These are phyloP conservation scores for Yponomeuta sedellus DNA, from an alignment of 2,888 invertebrate genomes.

Conservation along the genomic window DNA sequence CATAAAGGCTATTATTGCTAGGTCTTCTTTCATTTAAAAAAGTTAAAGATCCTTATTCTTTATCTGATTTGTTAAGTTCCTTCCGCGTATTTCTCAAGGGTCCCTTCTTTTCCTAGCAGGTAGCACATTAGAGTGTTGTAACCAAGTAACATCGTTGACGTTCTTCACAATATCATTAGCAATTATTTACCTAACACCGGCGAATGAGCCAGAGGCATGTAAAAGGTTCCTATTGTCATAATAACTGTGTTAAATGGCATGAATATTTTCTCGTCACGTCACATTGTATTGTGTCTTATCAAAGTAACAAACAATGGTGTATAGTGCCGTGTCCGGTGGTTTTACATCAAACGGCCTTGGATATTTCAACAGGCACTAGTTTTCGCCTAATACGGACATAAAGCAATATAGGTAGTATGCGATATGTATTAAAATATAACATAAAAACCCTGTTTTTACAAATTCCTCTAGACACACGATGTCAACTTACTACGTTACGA, in stretches of 20 bases:
- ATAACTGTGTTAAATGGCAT: neutral
- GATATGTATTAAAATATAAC: no score
- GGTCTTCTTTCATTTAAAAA: neutral
- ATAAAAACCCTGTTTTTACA: no score
- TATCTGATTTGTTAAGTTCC: neutral
- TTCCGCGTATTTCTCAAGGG: neutral
- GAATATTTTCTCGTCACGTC: slow-evolving; percentile 3
- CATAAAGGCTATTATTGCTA: neutral
- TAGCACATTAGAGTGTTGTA: neutral
- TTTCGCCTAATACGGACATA: neutral
- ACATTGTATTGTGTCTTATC: slow-evolving; percentile 2
- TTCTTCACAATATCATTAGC: neutral
- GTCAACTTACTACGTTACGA: no score
- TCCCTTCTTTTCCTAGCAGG: neutral
- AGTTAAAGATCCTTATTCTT: neutral
- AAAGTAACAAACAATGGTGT: slow-evolving; percentile 2
- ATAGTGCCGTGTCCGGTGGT: slow-evolving; percentile 7
- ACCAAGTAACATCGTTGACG: neutral
- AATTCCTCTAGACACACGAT: no score
- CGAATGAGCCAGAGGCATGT: neutral
- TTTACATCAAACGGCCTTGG: neutral
- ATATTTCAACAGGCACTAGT: neutral
- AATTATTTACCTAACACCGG: neutral
- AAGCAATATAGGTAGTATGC: no score
- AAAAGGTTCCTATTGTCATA: neutral